Base-by-base conservation (phyloP, 2,888 invertebrate genomes). In the Yponomeuta plumbellus region DNA sequence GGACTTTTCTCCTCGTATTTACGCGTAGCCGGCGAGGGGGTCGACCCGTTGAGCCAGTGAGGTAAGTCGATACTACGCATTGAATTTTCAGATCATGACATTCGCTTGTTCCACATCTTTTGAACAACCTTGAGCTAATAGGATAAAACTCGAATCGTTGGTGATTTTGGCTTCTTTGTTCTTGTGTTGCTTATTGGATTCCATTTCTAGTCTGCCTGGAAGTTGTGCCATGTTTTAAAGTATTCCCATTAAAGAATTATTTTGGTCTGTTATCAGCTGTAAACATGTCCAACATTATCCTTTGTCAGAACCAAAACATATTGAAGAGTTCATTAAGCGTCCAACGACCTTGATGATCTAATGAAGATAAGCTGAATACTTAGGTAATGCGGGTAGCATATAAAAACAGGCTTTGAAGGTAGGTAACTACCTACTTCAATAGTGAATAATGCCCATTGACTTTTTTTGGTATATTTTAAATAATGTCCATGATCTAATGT, bases 51-150 rank as follows among this genome's bases (percentile, higher is more conserved):
- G 44, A 52, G 17, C 70, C 68, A 67, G 66, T 67, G 73, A 76
- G 89, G 89, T 90, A 77, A 81, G 86, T 73, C 73, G 73, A 74
- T 76, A 80, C 76, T 89, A 82, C 89, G 89, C 86, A 88, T 80
- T 83, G 72, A 75, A 74, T 75, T 80, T 81, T 74, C 73, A 71
- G 69, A 68, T 73, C 76, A 74, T 87, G 88, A 84, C 85, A 87
- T 79, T 82, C 73, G 68, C 76, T 71, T 26, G 65, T 40, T 63
- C 63, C 40, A 40, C 65, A 57, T 57, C 34, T 65, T 64, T 83
- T 81, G 80, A 81, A 80, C 85, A 89, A 86, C 89, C 89, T 89
- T 90, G 89, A 85, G 78, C 75, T 72, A 76, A 72, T 80, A 75
- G 74, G 75, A 80, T 67, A 68, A 72, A 72, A 74, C 78, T 67